Evolutionary conservation across 2,797 vertebrate genomes (phyloP), one percentile per base, ranked within the genome.

Genomic region (Sebastiscus tertius): DNA sequence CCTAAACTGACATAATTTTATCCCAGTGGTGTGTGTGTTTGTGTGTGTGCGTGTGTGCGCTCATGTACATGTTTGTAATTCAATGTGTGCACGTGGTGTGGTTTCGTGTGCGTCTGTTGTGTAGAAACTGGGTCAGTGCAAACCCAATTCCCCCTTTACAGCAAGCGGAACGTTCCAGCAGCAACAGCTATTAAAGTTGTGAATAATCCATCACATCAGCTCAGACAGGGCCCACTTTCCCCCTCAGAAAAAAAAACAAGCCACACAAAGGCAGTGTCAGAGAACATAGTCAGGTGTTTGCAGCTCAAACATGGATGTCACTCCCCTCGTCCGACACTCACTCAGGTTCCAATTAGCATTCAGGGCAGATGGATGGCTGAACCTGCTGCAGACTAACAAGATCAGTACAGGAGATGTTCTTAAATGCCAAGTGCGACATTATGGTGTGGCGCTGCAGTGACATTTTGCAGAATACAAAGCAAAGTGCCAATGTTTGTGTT

Each of bases 71-170:
- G 66, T 76, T 68, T 66, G 72, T 69, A 22, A 68, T 26, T 46
- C 36, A 24, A 8, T 22, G 42, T 55, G 76, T 67, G 67, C 27
- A 20, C 29, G 63, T 26, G 24, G 24, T 4, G 5, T n/a, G 67
- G 79, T 64, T 85, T 72, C 10, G 1, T 22, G 64, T 42, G 22
- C 22, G 34, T 83, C 63, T 86, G 77, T 87, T 75, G 80, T 81
- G 60, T 56, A 29, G 71, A 88, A 95, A 94, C 76, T 95, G 94
- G 93, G 93, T 93, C 93, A 94, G 75, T 78, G 84, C 87, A 75
- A 84, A 87, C 82, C 80, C 78, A 64, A 46, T 85, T 88, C 89
- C 88, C 85, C 36, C 12, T 68, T 74, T 85, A 77, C 78, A 79
- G 79, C 77, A 58, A 68, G 72, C 55, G 20, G 83, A 94, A 84